Evolutionary conservation across 2,797 vertebrate species (phyloP).

Genomic region (Zalophus californianus): DNA sequence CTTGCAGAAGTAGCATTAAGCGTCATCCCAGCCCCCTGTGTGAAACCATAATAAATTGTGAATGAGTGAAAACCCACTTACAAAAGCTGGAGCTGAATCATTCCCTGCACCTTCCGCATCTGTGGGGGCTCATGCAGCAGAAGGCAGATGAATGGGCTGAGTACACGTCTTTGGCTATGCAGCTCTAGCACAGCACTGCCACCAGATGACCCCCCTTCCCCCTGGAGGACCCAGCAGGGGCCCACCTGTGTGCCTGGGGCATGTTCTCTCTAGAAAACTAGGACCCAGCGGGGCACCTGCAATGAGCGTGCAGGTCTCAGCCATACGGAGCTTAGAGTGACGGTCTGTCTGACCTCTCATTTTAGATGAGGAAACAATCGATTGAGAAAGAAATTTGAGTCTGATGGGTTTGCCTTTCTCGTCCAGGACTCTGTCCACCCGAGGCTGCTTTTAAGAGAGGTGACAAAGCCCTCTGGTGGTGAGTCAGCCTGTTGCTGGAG

Average conservation of each 20-base stretch:
- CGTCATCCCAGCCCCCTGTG: neutral
- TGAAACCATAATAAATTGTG: neutral
- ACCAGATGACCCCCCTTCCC: neutral
- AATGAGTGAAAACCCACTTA: neutral
- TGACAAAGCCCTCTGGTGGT: slow-evolving; percentile 53
- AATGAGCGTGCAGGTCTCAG: neutral
- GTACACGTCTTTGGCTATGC: accelerated
- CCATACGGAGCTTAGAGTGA: neutral
- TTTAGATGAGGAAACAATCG: neutral
- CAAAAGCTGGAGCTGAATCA: neutral
- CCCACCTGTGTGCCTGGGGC: neutral
- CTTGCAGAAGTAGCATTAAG: neutral
- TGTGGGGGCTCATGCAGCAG: neutral
- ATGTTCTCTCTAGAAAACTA: neutral
- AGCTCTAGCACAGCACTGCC: neutral
- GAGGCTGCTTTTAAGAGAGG: neutral
- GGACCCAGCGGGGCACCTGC: neutral
- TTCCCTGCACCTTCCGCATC: neutral
- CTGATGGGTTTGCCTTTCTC: neutral
- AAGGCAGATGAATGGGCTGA: neutral
- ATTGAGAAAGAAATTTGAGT: neutral
- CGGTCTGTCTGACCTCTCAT: neutral
- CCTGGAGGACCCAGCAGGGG: accelerated
- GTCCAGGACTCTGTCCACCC: neutral
- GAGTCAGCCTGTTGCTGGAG: neutral